phyloP scores from a whole-genome alignment of 2,797 vertebrate genomes.

The Echiichthys vipera region DNA sequence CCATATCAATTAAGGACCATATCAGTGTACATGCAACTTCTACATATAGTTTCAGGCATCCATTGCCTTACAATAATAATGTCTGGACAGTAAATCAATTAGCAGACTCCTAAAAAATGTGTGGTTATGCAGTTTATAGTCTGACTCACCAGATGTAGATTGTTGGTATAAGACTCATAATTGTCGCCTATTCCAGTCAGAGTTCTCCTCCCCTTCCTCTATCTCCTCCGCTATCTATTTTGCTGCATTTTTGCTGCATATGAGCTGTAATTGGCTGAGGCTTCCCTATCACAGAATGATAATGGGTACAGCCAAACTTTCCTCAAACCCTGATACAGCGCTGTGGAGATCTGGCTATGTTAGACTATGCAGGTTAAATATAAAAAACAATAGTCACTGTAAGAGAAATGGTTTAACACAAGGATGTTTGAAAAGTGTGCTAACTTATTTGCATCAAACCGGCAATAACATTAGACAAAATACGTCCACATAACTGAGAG shows the following conservation, averaged over 20 bases:
- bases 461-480: not conserved
- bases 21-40: not conserved
- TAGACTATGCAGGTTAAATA: not conserved
- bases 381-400: not conserved
- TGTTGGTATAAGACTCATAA: too few relatives aligned
- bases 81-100: not conserved
- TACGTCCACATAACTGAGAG: too few relatives aligned
- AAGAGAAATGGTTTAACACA: constrained; percentile 8
- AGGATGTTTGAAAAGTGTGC: not conserved
- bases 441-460: constrained; percentile 2
- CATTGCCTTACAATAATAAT: not conserved
- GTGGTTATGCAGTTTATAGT: not conserved
- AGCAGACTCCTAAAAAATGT: not conserved
- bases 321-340: too few relatives aligned
- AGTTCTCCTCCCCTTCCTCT: too few relatives aligned
- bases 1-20: not conserved
- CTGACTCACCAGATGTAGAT: too few relatives aligned
- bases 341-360: not conserved
- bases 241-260: too few relatives aligned
- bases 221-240: too few relatives aligned
- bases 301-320: too few relatives aligned
- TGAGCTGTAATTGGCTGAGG: too few relatives aligned
- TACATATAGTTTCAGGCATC: not conserved
- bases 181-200: too few relatives aligned
- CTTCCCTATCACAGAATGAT: too few relatives aligned